Percentiles rank a stretch among this genome's conserved stretches.
phyloP scores from a whole-genome alignment of 2,797 vertebrate genomes.

The Meriones psammophilus region DNA sequence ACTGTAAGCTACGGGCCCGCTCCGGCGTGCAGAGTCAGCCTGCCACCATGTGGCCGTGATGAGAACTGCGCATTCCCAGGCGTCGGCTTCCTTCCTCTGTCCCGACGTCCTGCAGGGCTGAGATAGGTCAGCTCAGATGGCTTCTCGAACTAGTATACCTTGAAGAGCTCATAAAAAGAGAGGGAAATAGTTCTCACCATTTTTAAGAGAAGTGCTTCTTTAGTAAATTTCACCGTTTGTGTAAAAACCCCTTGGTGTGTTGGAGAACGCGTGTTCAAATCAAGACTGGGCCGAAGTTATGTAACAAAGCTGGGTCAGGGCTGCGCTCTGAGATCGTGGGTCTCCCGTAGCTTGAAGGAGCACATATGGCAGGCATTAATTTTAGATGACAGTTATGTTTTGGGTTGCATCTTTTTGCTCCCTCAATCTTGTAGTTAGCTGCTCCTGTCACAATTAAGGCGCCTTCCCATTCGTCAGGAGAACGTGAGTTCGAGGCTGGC shows the following conservation, averaged over 20 bases:
- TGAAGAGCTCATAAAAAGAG: background rate
- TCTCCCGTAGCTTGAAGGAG: background rate
- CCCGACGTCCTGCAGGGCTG: background rate
- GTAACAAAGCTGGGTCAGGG: background rate
- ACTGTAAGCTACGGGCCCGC: rapidly evolving
- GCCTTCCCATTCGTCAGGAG: background rate
- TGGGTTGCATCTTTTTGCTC: background rate
- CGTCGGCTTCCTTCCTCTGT: background rate
- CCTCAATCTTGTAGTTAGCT: background rate
- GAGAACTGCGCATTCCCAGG: constrained; percentile 38
- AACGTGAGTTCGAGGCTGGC: background rate
- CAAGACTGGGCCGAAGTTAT: background rate
- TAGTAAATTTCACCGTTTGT: background rate
- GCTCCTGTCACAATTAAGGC: background rate
- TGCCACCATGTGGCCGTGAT: constrained; percentile 77
- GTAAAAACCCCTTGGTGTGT: background rate
- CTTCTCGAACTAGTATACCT: background rate
- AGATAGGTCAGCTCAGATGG: background rate
- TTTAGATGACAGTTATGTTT: constrained; percentile 32
- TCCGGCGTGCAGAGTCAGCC: constrained; percentile 40
- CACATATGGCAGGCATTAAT: background rate
- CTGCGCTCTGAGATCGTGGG: background rate
- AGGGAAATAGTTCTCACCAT: background rate
- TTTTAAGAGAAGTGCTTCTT: constrained; percentile 19
- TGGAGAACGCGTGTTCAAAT: constrained; percentile 21